These are phyloP conservation scores for Meteorus sp. DNA, from an alignment of 1,140 invertebrate species.

Conservation along the genomic window DNA sequence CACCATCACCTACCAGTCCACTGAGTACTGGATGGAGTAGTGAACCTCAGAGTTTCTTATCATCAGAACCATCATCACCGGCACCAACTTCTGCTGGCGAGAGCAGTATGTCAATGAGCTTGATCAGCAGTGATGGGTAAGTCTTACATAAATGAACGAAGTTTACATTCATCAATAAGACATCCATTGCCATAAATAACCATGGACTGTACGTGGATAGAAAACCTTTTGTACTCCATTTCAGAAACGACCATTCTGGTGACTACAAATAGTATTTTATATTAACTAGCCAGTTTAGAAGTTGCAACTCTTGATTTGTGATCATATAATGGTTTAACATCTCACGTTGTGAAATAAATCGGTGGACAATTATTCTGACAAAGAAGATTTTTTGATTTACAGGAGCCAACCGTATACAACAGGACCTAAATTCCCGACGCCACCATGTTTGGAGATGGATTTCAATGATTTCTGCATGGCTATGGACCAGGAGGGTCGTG, in stretches of 20 bases:
- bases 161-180: too few relatives aligned
- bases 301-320: too few relatives aligned
- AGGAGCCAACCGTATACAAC: slow-evolving; percentile 50
- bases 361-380: too few relatives aligned
- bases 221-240: too few relatives aligned
- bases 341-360: slow-evolving; percentile 4
- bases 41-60: slow-evolving; percentile 64
- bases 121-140: slow-evolving; percentile 67
- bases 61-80: slow-evolving; percentile 70
- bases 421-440: slow-evolving; percentile 60
- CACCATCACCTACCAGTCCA: slow-evolving; percentile 55
- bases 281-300: too few relatives aligned
- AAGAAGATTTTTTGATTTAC: too few relatives aligned
- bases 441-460: slow-evolving; percentile 62
- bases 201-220: too few relatives aligned
- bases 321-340: slow-evolving; percentile 4
- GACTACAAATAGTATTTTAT: too few relatives aligned
- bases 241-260: too few relatives aligned
- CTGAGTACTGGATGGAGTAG: slow-evolving; percentile 60
- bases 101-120: slow-evolving; percentile 66
- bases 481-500: slow-evolving; percentile 59
- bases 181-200: too few relatives aligned
- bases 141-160: slow-evolving; percentile 36
- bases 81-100: slow-evolving; percentile 64
- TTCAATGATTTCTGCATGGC: slow-evolving; percentile 63